phyloP scores from a whole-genome alignment of 2,888 invertebrate species.

The Dendrolimus houi region DNA sequence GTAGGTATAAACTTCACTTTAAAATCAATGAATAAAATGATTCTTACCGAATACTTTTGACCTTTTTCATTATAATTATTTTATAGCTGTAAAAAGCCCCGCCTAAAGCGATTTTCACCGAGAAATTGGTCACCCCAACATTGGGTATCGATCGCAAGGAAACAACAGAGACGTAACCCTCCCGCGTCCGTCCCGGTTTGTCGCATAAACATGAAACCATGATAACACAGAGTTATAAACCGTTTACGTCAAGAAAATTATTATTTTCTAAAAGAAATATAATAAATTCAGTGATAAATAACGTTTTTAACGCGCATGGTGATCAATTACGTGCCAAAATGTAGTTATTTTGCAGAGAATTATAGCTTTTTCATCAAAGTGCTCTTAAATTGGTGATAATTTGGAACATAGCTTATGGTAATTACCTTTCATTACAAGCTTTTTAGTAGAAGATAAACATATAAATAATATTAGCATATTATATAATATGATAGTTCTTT shows the following conservation, averaged over 20 bases:
- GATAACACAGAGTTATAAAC: neutral
- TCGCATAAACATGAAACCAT: conserved; percentile 65
- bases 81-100: neutral
- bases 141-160: conserved; percentile 55
- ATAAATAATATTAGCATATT: no score
- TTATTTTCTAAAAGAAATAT: neutral
- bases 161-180: conserved; percentile 50
- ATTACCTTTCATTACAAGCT: neutral
- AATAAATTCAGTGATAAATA: neutral
- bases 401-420: neutral
- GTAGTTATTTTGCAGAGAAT: neutral
- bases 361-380: neutral
- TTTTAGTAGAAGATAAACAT: no score
- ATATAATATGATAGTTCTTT: no score
- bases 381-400: neutral
- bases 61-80: no score
- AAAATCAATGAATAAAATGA: neutral
- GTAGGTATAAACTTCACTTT: neutral
- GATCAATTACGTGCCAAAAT: neutral
- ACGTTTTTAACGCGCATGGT: neutral
- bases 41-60: no score
- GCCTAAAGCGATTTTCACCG: conserved; percentile 4
- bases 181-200: conserved; percentile 43
- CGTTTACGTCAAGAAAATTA: neutral
- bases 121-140: conserved; percentile 50